These are phyloP conservation scores for Malurus elegans DNA, from an alignment of 2,113 vertebrate genomes.

Conservation along the genomic window DNA sequence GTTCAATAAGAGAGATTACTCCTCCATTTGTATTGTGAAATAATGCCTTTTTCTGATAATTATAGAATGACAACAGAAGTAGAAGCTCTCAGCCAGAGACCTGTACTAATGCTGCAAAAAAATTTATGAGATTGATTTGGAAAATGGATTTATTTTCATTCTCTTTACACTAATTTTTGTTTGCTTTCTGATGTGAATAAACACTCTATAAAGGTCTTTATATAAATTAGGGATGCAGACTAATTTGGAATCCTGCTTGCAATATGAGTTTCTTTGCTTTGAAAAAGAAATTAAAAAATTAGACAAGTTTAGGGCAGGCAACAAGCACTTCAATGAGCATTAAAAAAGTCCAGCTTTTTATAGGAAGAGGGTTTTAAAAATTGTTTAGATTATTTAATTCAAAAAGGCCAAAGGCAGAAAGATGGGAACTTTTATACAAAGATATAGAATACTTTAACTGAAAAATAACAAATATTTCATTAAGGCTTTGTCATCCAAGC, in stretches of 20 bases:
- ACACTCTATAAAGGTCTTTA: background rate
- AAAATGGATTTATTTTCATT: conserved; percentile 6
- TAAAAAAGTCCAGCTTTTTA: background rate
- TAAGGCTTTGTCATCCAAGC: background rate
- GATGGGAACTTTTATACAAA: background rate
- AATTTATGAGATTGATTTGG: background rate
- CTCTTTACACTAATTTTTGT: background rate
- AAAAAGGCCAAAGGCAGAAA: background rate
- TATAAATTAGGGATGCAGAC: background rate
- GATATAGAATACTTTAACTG: background rate
- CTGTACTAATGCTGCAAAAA: background rate
- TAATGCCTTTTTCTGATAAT: background rate
- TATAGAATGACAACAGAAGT: background rate
- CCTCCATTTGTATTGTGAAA: background rate
- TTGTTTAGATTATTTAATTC: background rate
- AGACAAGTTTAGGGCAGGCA: background rate
- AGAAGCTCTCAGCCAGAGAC: background rate
- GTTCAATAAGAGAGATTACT: background rate
- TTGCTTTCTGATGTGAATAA: background rate
- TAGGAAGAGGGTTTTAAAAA: background rate
- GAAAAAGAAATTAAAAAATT: background rate
- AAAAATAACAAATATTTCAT: background rate
- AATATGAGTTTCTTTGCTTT: background rate
- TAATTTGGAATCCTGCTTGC: background rate
- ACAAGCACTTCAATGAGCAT: background rate